Evolutionary conservation across 2,113 vertebrate species (phyloP).

Genomic region (Madoqua kirkii): DNA sequence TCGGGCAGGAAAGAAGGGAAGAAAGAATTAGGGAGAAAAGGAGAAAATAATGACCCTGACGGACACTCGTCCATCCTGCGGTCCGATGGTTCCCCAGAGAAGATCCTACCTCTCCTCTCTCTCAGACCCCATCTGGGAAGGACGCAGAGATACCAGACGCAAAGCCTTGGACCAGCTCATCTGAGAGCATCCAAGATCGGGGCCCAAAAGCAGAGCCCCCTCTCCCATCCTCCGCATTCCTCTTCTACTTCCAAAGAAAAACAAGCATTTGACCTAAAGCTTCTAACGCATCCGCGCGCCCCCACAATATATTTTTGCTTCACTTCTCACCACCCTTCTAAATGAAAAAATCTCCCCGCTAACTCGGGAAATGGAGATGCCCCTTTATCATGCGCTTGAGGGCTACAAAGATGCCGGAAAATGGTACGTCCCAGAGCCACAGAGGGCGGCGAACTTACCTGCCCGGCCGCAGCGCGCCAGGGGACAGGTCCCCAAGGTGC

Average conservation of each 20-base stretch:
- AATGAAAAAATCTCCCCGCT: slow-evolving; percentile 22
- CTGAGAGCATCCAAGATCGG: slow-evolving; percentile 27
- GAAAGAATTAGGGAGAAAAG: background rate
- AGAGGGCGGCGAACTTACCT: slow-evolving; percentile 65
- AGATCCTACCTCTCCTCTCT: background rate
- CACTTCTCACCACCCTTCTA: slow-evolving; percentile 31
- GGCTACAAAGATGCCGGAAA: background rate
- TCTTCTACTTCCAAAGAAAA: background rate
- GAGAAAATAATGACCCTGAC: slow-evolving; percentile 40
- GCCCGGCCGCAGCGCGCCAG: slow-evolving; percentile 49
- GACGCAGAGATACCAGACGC: background rate
- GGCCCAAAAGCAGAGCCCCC: slow-evolving; percentile 45
- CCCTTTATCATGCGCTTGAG: background rate
- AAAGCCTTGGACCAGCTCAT: slow-evolving; percentile 38
- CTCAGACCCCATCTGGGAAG: slow-evolving; percentile 6
- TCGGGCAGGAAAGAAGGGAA: background rate
- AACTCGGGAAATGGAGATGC: slow-evolving; percentile 5
- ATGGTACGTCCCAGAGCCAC: background rate
- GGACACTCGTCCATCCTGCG: background rate
- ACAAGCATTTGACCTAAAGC: background rate
- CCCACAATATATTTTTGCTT: slow-evolving; percentile 17
- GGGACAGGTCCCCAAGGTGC: slow-evolving; percentile 70
- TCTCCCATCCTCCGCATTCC: background rate
- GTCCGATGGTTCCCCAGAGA: background rate
- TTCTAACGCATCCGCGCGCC: background rate